Evolutionary conservation across 2,113 vertebrate species (phyloP).

Genomic region (Pelobates fuscus): DNA sequence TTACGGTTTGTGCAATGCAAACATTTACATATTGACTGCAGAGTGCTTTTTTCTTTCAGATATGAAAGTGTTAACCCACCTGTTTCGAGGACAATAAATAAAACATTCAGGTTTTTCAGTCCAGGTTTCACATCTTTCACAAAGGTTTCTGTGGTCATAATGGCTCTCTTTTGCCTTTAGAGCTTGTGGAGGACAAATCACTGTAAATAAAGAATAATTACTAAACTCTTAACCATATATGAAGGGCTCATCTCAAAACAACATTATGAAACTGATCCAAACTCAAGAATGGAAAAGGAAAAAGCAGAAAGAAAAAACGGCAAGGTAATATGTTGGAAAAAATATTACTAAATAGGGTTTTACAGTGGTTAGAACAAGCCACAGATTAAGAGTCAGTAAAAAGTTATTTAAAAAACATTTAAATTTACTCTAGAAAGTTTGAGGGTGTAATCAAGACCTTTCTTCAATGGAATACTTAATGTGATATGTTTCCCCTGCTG

Average conservation of each 20-base stretch:
- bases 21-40: no score
- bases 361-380: not conserved
- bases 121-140: constrained; percentile 83
- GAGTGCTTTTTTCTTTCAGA: not conserved
- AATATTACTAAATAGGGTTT: no score
- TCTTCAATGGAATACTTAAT: no score
- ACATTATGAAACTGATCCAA: no score
- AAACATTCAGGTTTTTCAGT: constrained; percentile 81
- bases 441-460: no score
- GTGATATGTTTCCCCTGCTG: no score
- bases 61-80: constrained; percentile 56
- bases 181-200: not conserved
- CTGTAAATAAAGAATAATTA: not conserved
- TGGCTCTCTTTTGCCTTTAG: constrained; percentile 23
- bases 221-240: not conserved
- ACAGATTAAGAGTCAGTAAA: not conserved
- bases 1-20: no score
- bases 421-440: no score
- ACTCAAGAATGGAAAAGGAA: no score
- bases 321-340: no score
- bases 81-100: constrained; percentile 85
- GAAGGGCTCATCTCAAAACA: not conserved
- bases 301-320: no score
- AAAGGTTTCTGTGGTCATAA: constrained; percentile 72
- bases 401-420: no score